Percentiles rank a stretch among this genome's conserved stretches.
Evolutionary conservation across 2,113 vertebrate species (phyloP).

Genomic region (Oryzias melastigma): DNA sequence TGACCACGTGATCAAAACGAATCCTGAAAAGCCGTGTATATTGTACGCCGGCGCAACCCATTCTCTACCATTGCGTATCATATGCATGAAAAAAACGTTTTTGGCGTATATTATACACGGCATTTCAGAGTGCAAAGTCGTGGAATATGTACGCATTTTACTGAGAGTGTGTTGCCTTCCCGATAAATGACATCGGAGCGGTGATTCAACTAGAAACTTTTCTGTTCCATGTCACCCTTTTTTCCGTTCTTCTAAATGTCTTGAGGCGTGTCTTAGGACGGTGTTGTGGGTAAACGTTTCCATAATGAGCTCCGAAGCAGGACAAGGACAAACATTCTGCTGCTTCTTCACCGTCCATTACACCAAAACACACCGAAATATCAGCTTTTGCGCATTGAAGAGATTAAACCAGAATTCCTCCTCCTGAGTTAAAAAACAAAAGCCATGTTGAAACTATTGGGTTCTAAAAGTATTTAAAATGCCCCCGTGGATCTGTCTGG

Average conservation of each 20-base stretch:
- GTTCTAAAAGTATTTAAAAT: constrained; percentile 1
- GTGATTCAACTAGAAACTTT: not conserved
- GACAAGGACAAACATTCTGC: constrained; percentile 35
- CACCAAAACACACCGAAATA: constrained; percentile 22
- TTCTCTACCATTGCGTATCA: too few relatives aligned
- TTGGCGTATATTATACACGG: too few relatives aligned
- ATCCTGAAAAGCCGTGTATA: too few relatives aligned
- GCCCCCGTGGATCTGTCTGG: constrained; percentile 10
- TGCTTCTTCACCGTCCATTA: constrained; percentile 44
- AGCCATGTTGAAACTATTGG: not conserved
- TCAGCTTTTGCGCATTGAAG: not conserved
- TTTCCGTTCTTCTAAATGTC: constrained; percentile 14
- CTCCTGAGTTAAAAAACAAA: not conserved
- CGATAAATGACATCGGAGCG: not conserved
- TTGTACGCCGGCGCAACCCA: too few relatives aligned
- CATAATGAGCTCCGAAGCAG: constrained; percentile 31
- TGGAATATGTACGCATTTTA: too few relatives aligned
- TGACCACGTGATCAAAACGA: too few relatives aligned
- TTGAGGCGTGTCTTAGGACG: constrained; percentile 28
- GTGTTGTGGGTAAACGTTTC: constrained; percentile 36
- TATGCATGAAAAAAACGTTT: too few relatives aligned
- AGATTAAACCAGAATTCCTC: constrained; percentile 16
- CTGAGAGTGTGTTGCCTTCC: too few relatives aligned
- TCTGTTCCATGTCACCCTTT: constrained; percentile 21
- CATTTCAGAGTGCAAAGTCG: too few relatives aligned